These are phyloP conservation scores for Ailuropoda melanoleuca DNA, from an alignment of 2,113 vertebrate genomes.

Conservation along the genomic window DNA sequence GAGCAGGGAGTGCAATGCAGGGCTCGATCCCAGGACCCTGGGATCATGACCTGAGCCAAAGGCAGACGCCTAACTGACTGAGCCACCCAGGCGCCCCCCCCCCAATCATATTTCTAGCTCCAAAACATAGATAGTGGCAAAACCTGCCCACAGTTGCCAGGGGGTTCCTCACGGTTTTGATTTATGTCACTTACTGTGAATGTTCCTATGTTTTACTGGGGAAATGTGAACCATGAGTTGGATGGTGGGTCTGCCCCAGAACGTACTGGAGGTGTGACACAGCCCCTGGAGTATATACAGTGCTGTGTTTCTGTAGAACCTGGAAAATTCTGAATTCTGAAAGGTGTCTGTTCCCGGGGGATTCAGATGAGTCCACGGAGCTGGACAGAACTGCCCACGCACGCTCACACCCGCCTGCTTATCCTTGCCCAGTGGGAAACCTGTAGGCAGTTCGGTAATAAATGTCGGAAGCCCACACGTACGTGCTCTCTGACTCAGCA, in stretches of 20 bases:
- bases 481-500: neutral
- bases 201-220: neutral
- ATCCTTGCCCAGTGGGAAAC: neutral
- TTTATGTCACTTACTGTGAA: neutral
- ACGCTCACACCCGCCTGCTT: fast-evolving
- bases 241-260: neutral
- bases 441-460: neutral
- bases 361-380: neutral
- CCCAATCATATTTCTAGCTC: neutral
- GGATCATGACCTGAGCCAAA: no score
- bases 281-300: fast-evolving
- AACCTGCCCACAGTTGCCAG: neutral
- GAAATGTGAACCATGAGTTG: neutral
- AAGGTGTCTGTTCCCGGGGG: neutral
- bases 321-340: neutral
- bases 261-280: neutral
- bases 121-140: neutral
- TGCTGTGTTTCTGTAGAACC: neutral
- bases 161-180: neutral
- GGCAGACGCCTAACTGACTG: no score
- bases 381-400: neutral
- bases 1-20: no score
- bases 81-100: no score
- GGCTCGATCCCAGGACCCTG: no score
- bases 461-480: neutral